phyloP scores from a whole-genome alignment of 1,140 invertebrate genomes.

The Atta colombica region DNA sequence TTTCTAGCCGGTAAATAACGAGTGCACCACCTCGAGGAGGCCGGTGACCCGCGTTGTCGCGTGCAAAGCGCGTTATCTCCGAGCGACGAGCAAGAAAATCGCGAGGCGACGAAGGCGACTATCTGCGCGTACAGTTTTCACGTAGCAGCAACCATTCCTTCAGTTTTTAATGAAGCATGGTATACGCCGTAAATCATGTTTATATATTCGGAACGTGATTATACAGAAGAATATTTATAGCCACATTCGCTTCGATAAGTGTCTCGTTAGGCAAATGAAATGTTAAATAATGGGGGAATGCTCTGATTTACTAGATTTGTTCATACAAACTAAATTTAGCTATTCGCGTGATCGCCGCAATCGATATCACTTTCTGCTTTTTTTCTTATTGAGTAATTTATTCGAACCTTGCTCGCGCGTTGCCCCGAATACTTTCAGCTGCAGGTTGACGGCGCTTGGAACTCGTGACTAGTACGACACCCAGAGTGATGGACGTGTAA shows the following conservation, averaged over 20 bases:
- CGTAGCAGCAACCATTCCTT: slow-evolving; percentile 7
- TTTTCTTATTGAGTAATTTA: slow-evolving; percentile 12
- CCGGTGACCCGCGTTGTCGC: slow-evolving; percentile 70
- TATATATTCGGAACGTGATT: slow-evolving; percentile 7
- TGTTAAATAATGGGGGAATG: background rate
- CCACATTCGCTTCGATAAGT: slow-evolving; percentile 11
- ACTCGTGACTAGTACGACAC: background rate
- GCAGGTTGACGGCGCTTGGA: background rate
- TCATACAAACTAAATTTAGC: background rate
- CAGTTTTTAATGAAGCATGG: background rate
- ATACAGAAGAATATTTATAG: background rate
- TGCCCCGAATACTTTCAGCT: background rate
- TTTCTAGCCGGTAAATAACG: slow-evolving; percentile 69
- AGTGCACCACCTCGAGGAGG: slow-evolving; percentile 62
- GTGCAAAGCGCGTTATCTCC: slow-evolving; percentile 66
- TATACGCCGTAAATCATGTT: slow-evolving; percentile 1
- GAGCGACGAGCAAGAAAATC: slow-evolving; percentile 62
- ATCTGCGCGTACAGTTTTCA: slow-evolving; percentile 26
- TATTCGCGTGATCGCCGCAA: background rate
- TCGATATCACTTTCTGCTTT: background rate
- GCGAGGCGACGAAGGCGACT: slow-evolving; percentile 56
- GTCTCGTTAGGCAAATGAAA: slow-evolving; percentile 7
- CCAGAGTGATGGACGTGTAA: slow-evolving; percentile 12
- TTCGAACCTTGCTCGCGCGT: slow-evolving; percentile 8
- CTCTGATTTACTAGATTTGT: background rate